Base-by-base conservation (phyloP, 2,797 vertebrate species). In the Characodon lateralis region DNA sequence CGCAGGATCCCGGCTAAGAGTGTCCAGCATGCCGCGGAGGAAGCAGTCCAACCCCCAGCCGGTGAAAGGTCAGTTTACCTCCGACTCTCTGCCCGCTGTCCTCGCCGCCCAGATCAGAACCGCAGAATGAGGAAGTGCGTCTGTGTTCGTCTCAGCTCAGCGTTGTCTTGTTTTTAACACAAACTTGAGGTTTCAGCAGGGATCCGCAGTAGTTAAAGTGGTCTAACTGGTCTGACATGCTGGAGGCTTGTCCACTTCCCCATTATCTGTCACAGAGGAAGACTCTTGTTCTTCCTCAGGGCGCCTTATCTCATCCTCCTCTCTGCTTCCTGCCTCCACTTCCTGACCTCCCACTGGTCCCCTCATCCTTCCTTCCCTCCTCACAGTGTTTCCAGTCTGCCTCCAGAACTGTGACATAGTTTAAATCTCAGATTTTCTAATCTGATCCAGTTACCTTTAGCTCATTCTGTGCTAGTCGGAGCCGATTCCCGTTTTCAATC, bases 31-130 rank as follows among this genome's bases (percentile, higher is more conserved):
- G 97, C 97, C 97, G 88, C 95, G 97, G 90, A 95, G 97, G 82
- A 97, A 97, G 88, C 97, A 97, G 50, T 96, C 96, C 78, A 96
- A 97, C 92, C 97, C 97, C 1, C 96, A 97, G 90, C 97, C 97
- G 71, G 96, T 97, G 76, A 97, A 97, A 95, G 82, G 96, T 97
- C 94, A 96, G 96, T 76, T 14, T 31, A 28, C 61, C 55, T 22
- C 31, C 46, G 18, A 24, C 22, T 56, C n/a, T 22, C 10, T 35
- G 35, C 12, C 20, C 51, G 46, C 46, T 48, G 24, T 50, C 8
- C 35, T 35, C 4, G 35, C 35, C 70, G 26, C 26, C 71, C 0
- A 26, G 75, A 28, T 53, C 72, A 68, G 26, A 28, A 10, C 3
- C 50, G 4, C 10, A n/a, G 0, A 74, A 73, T 9, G 7, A 72